Conservation (phyloP, 2,113 vertebrate species). For the Urocolius indicus region DNA sequence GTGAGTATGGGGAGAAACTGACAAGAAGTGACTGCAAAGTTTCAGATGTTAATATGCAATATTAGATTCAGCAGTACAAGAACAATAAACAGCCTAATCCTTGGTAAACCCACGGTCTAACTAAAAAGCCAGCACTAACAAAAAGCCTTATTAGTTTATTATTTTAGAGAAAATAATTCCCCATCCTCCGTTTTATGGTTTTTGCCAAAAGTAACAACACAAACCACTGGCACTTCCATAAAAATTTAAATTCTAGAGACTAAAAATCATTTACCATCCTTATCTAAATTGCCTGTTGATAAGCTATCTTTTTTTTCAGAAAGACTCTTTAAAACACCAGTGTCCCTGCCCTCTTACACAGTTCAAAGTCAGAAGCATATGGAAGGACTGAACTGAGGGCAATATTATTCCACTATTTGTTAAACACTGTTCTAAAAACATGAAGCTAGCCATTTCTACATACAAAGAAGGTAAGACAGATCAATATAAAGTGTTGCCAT, state of each 20-base stretch:
- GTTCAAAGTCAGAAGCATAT: neutral
- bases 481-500: neutral
- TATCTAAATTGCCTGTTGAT: neutral
- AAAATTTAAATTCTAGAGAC: neutral
- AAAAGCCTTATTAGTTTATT: neutral
- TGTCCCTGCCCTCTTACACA: neutral
- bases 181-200: neutral
- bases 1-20: neutral
- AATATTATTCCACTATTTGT: neutral
- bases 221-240: neutral
- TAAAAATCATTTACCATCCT: neutral
- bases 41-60: neutral
- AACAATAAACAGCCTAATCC: neutral
- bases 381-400: neutral
- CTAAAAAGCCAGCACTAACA: neutral
- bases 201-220: neutral
- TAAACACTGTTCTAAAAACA: neutral
- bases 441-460: neutral
- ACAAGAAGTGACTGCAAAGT: neutral
- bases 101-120: neutral
- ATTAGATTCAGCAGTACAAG: neutral
- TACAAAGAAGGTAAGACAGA: neutral
- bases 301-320: neutral
- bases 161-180: neutral
- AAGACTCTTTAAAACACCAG: neutral